Conservation (phyloP, 2,797 vertebrate species). For the Xiphorhynchus erythropygius region DNA sequence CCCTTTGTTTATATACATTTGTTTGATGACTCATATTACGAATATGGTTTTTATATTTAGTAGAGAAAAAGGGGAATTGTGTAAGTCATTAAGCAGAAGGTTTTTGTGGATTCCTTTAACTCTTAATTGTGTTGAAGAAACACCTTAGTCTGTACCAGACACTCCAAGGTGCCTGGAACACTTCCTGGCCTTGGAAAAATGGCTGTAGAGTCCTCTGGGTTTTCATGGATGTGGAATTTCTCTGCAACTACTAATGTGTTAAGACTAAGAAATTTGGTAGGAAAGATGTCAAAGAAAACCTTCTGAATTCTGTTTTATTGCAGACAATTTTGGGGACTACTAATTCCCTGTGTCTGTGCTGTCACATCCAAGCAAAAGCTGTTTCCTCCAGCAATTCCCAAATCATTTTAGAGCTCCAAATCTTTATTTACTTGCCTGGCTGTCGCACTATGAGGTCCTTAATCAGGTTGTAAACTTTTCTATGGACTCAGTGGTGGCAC, state of each 20-base stretch:
- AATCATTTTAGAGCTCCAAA: background rate
- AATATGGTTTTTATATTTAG: background rate
- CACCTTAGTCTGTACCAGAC: background rate
- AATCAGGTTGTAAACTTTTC: background rate
- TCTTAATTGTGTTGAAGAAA: background rate
- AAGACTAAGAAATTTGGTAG: background rate
- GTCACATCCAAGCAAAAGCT: background rate
- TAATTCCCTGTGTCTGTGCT: background rate
- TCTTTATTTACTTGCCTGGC: background rate
- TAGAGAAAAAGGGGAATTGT: background rate
- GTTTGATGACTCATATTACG: background rate
- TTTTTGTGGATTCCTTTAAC: background rate
- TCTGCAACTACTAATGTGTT: background rate
- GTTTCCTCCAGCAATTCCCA: background rate
- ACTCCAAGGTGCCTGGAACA: background rate
- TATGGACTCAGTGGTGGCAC: background rate
- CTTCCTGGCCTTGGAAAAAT: background rate
- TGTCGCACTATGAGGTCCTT: background rate
- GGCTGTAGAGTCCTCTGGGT: background rate
- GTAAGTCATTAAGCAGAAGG: background rate
- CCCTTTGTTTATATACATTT: background rate
- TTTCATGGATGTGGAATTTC: background rate
- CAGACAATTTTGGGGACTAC: rapidly evolving
- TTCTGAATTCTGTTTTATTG: background rate
- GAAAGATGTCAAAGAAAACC: background rate